A percentile compares a stretch with the other conserved stretches of the same genome.
phyloP scores from a whole-genome alignment of 2,888 invertebrate species.

The Seira ritae region DNA sequence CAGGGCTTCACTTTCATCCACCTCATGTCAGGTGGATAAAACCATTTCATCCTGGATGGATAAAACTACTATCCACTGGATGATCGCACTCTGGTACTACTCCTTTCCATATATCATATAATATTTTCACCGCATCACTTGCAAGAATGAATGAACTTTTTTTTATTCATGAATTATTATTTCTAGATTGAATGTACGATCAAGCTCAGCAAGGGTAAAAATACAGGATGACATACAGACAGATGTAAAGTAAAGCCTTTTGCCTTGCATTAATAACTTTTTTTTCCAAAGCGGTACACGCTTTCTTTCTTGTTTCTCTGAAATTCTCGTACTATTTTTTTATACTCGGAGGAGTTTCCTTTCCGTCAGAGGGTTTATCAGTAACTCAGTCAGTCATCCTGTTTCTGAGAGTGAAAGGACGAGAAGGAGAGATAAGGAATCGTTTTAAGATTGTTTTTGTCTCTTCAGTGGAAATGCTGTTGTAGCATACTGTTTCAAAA shows the following conservation, averaged over 20 bases:
- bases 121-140: conserved; percentile 14
- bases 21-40: too few species aligned
- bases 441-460: too few species aligned
- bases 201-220: too few species aligned
- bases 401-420: too few species aligned
- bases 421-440: not conserved
- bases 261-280: conserved; percentile 16
- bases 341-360: conserved; percentile 7
- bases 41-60: too few species aligned
- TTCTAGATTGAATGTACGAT: conserved; percentile 10
- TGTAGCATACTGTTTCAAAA: not conserved
- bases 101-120: not conserved
- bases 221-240: too few species aligned
- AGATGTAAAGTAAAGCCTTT: not conserved
- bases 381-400: conserved; percentile 5
- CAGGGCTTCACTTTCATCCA: too few species aligned
- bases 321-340: not conserved
- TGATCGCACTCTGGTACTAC: too few species aligned
- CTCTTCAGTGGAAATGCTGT: too few species aligned
- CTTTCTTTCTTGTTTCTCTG: not conserved
- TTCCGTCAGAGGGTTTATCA: conserved; percentile 29
- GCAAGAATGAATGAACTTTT: conserved; percentile 8
- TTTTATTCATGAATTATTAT: conserved; percentile 19
- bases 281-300: conserved; percentile 1
- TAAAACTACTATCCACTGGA: too few species aligned